Percentiles rank a stretch among this genome's conserved stretches.
These are phyloP conservation scores for Limenitis camilla DNA, from an alignment of 2,888 invertebrate species.

Conservation along the genomic window DNA sequence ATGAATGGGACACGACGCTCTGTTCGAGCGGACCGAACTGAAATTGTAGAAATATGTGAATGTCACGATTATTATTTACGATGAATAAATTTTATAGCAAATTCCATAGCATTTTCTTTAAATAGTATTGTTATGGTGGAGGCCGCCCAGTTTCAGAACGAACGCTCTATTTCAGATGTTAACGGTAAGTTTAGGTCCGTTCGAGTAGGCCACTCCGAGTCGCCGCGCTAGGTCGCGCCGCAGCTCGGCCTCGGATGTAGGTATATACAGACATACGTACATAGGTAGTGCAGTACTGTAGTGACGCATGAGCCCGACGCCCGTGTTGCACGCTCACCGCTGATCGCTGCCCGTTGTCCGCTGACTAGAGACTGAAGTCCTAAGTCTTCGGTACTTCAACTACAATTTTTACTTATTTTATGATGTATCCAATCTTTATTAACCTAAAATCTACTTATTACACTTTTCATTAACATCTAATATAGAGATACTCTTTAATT, in stretches of 20 bases:
- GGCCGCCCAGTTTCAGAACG: constrained; percentile 60
- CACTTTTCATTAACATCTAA: too few species aligned
- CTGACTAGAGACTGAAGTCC: constrained; percentile 4
- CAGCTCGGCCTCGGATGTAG: constrained; percentile 22
- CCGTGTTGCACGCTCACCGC: constrained; percentile 32
- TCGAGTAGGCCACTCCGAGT: constrained; percentile 40
- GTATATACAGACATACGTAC: constrained; percentile 17
- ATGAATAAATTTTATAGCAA: constrained; percentile 67
- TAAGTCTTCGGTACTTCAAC: constrained; percentile 29
- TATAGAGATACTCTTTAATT: too few species aligned
- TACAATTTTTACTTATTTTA: too few species aligned
- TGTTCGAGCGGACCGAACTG: constrained; percentile 28
- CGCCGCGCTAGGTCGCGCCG: constrained; percentile 7
- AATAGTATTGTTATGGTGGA: constrained; percentile 55
- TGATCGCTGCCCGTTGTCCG: too few species aligned
- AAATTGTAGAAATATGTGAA: constrained; percentile 50
- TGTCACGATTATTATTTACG: constrained; percentile 63
- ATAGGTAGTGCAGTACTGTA: constrained; percentile 15
- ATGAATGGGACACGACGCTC: constrained; percentile 58
- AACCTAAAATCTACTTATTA: too few species aligned
- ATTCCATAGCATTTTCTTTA: constrained; percentile 66
- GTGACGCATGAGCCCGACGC: constrained; percentile 35
- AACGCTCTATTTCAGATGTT: constrained; percentile 73
- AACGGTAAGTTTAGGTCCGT: constrained; percentile 71
- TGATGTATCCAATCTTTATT: too few species aligned